A percentile compares a stretch with the other conserved stretches of the same genome.
phyloP scores from a whole-genome alignment of 2,797 vertebrate species.

The Meriones psammophilus region DNA sequence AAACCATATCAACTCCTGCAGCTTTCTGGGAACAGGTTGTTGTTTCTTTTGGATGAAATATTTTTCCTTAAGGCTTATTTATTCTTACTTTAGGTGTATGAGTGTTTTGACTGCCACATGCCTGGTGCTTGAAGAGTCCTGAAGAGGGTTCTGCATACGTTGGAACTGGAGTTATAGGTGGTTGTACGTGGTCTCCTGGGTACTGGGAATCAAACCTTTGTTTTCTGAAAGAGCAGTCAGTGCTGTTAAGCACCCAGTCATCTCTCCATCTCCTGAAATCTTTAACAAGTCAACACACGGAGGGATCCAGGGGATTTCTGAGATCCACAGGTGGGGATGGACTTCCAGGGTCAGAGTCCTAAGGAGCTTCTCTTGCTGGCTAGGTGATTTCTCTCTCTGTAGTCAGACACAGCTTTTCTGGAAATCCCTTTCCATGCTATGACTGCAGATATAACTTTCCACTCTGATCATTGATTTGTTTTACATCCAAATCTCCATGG shows the following conservation, averaged over 20 bases:
- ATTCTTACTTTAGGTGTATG: neutral
- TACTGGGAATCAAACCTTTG: neutral
- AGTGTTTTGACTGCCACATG: neutral
- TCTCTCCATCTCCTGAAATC: neutral
- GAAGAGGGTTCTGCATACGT: neutral
- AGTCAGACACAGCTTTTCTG: neutral
- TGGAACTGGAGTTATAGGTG: neutral
- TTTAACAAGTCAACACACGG: neutral
- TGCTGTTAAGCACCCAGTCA: neutral
- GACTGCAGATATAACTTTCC: neutral
- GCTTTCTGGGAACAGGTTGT: neutral
- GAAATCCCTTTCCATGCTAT: neutral
- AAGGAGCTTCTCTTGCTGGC: too few species aligned
- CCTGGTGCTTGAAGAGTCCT: neutral
- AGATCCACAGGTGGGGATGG: neutral
- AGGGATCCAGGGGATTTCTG: neutral
- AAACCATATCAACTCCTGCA: neutral
- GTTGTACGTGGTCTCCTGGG: too few species aligned
- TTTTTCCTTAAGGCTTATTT: neutral
- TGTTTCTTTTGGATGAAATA: neutral
- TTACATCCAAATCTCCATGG: neutral
- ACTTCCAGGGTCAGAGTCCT: neutral
- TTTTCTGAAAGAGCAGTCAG: neutral
- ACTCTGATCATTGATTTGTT: neutral
- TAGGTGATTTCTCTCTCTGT: neutral